Base-by-base conservation (phyloP, 2,888 invertebrate species). In the Diabrotica balteata region DNA sequence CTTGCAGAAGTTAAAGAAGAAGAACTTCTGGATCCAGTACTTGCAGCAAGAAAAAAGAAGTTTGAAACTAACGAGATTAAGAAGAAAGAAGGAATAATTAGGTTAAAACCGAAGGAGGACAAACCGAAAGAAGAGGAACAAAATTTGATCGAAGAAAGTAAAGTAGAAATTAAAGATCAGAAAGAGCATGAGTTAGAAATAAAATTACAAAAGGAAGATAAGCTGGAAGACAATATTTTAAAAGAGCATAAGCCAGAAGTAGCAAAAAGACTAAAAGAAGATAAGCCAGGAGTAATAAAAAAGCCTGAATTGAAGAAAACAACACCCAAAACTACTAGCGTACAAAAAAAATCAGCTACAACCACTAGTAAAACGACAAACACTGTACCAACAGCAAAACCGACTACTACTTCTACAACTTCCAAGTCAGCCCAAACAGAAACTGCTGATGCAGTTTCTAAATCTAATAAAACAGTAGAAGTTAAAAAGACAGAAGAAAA, bases 41-140 rank as follows among this genome's bases (percentile, higher is more conserved):
- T 88, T 57, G 87, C 87, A 72, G 87, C 88, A 0, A 80, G 88
- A 22, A 83, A 84, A 67, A 81, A 80, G 51, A 88, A 88, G 74
- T 88, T 88, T 77, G 87, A 88, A 77, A 81, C 82, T 7, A 84
- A 83, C 43, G 85, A 84, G 67, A 84, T 86, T 45, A 84, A 84
- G 71, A 81, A 83, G 11, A 79, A 83, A 49, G 84, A 84, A 72
- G 86, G 86, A 2, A 86, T 87, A 69, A 87, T 87, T 59, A 82
- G 86, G 51, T 83, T 88, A 50, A 82, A 78, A 72, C 77, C 78
- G 17, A 78, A 80, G 74, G 72, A 74, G 6, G 74, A 71, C 8
- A 68, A 67, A 58, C 43, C 42, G 7, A 32, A 32, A 32, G 32
- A 32, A 4, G 32, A 32, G 32, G 32, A 32, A 32, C 4, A 32